Evolutionary conservation across 2,797 vertebrate genomes (phyloP), one percentile per base, ranked within the genome.

Genomic region (Leptoclinus maculatus): DNA sequence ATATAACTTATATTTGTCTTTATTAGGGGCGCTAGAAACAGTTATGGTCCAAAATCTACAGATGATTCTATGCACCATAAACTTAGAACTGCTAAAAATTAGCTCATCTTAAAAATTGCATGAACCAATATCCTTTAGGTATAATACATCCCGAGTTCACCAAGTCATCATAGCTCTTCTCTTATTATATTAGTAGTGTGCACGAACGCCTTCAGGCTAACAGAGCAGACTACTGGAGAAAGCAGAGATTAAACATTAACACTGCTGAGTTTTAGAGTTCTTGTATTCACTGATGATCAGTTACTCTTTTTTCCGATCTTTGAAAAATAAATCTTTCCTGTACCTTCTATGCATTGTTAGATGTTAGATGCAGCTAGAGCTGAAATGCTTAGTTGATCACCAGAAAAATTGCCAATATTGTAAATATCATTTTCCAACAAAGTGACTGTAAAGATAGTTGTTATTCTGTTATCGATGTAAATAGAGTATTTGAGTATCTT

Each of bases 151-250:
- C 29, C 5, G 29, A 1, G 58, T 64, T 38, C 32, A 21, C 27
- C 3, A 36, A 10, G 2, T 34, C 5, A 43, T 23, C 19, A 51
- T 8, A 12, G 45, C 19, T 11, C 0, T 2, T 39, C 4, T 27
- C 14, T 71, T 38, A 8, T 17, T 70, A 41, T 71, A 0, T 43
- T 7, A 23, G 7, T 32, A 4, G 6, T 47, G 25, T 51, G 53
- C 16, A 68, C 69, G 19, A 62, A 66, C 2, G n/a, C 41, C 17
- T 8, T 53, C 5, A 4, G 21, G 6, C 5, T 47, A n/a, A 74
- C 3, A 25, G 17, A 63, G 11, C 45, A 19, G 32, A 56, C 58
- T 36, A 62, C 36, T n/a, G 21, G 14, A 62, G 79, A 76, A 71
- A 49, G 2, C 13, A 49, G 16, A 23, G 2, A 73, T 74, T 51